Evolutionary conservation across 92 coral and sea anemone genomes (phyloP).

Genomic region (Zoanthus sociatus): DNA sequence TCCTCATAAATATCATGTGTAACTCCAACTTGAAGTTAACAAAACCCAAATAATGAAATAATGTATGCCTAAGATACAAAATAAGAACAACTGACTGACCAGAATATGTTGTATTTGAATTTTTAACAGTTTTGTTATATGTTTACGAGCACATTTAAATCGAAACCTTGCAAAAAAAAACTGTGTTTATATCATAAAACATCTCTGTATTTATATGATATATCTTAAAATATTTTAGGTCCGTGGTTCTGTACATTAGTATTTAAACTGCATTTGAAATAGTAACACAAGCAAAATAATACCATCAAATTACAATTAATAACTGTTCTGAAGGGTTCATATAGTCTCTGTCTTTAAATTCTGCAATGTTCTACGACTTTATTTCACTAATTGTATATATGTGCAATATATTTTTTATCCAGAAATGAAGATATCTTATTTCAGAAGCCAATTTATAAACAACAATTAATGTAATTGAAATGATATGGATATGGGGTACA

Average conservation of each 20-base stretch:
- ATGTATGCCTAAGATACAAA: too few relatives aligned
- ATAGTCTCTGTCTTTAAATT: neutral
- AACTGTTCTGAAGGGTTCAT: neutral
- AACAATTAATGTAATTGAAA: neutral
- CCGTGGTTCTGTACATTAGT: neutral
- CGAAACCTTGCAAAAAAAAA: too few relatives aligned
- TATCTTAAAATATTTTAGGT: too few relatives aligned
- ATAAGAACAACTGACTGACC: too few relatives aligned
- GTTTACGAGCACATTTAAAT: too few relatives aligned
- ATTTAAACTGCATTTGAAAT: neutral
- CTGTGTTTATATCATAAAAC: too few relatives aligned
- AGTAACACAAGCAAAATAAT: neutral
- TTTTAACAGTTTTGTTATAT: too few relatives aligned
- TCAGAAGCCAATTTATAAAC: neutral
- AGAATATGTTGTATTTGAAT: too few relatives aligned
- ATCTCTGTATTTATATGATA: too few relatives aligned
- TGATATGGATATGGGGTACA: conserved; percentile 1
- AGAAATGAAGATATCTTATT: neutral
- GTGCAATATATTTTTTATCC: neutral
- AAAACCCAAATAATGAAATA: too few relatives aligned
- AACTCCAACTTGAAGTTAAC: too few relatives aligned
- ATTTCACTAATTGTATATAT: neutral
- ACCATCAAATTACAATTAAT: neutral
- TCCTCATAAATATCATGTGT: too few relatives aligned
- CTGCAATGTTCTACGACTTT: neutral